Evolutionary conservation across 2,113 vertebrate genomes (phyloP), one percentile per base, ranked within the genome.

Genomic region (Myrmophylax atrothorax): DNA sequence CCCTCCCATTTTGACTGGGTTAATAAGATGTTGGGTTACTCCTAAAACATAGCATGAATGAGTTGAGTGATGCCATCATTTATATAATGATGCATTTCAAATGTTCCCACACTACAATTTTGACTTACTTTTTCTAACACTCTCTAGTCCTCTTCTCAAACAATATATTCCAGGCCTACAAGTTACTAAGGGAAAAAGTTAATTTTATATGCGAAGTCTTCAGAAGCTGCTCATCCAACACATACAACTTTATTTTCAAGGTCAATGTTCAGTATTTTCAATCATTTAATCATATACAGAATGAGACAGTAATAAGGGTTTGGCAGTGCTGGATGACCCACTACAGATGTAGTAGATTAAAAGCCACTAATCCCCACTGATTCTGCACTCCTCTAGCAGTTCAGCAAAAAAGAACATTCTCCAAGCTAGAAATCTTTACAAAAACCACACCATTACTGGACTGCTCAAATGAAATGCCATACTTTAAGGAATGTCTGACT

Each of bases 261-360:
- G 95, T 97, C 97, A 97, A 37, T 1, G 6, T 37, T 84, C 93
- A 95, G 64, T 96, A 92, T 97, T 97, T 97, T 91, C 93, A 93
- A 90, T 40, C 74, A 89, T 87, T 93, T 97, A 97, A 97, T 96
- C 95, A 96, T 83, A 97, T 90, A 83, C 93, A 96, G 89, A 83
- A 97, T 73, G 76, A 84, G 92, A 95, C 72, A 92, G 50, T 96
- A 97, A 97, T 90, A 94, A 97, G 86, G 92, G 84, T 80, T 86
- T 63, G 70, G 74, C 66, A 93, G 95, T 68, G 67, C 37, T 95
- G 89, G 95, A 68, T 96, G 97, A 97, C 93, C 98, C 79, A 60
- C 84, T 95, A 92, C 98, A 98, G 97, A 98, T 98, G 97, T 94
- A 97, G 97, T 93, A 98, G 98, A 98, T 98, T 98, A 98, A 97